Evolutionary conservation across 1,140 invertebrate species (phyloP).

Genomic region (Aphis craccivora): DNA sequence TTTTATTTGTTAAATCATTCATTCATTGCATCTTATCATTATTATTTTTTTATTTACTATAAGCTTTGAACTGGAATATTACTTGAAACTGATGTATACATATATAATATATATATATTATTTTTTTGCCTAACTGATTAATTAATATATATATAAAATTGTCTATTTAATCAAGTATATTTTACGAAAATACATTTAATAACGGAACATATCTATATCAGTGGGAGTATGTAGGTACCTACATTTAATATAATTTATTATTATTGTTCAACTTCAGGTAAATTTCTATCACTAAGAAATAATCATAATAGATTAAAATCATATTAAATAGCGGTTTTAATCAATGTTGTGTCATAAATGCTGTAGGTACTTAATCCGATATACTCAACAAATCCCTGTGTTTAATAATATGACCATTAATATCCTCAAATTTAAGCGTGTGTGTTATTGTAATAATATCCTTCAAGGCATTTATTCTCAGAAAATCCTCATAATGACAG

Average conservation of each 20-base stretch:
- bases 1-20: neutral
- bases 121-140: neutral
- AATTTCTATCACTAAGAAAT: neutral
- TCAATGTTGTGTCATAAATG: neutral
- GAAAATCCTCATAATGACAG: neutral
- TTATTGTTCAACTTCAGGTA: neutral
- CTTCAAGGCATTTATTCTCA: neutral
- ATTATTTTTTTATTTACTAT: neutral
- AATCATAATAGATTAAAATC: neutral
- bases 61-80: neutral
- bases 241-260: neutral
- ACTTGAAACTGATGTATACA: neutral
- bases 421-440: neutral
- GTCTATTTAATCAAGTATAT: neutral
- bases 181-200: neutral
- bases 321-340: neutral
- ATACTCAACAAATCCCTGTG: neutral
- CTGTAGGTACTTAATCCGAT: neutral
- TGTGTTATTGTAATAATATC: conserved; percentile 13
- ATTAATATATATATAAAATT: neutral
- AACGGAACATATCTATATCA: neutral
- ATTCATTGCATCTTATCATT: too few relatives aligned
- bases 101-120: neutral
- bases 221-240: neutral
- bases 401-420: conserved; percentile 40